Evolutionary conservation across 2,113 vertebrate genomes (phyloP).

Genomic region (Hippocampus guttulatus): DNA sequence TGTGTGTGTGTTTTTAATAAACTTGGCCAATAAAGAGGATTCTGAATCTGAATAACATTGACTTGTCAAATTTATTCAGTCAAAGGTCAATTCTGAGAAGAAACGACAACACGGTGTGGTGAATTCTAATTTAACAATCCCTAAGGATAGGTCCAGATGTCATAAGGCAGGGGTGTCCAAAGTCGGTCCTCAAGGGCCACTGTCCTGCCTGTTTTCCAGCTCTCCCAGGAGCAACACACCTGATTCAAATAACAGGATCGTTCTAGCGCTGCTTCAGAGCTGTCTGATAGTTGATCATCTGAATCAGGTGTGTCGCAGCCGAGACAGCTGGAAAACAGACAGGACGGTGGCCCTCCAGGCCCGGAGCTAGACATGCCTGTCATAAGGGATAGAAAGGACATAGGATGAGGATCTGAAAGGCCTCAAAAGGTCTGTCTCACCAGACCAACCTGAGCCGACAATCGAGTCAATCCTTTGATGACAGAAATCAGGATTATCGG

Average conservation of each 20-base stretch:
- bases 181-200: too few species aligned
- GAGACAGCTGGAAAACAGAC: too few species aligned
- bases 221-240: too few species aligned
- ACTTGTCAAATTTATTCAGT: conserved; percentile 18
- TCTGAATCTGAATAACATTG: not conserved
- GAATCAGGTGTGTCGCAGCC: too few species aligned
- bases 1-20: too few species aligned
- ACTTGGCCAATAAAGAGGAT: too few species aligned
- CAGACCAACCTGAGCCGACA: conserved; percentile 33
- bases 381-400: conserved; percentile 31
- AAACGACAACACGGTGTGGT: conserved; percentile 24
- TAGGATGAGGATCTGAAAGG: conserved; percentile 17
- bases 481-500: conserved; percentile 61
- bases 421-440: conserved; percentile 25
- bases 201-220: too few species aligned
- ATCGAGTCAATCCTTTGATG: conserved; percentile 42
- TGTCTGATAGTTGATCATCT: too few species aligned
- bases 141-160: conserved; percentile 27
- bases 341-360: too few species aligned
- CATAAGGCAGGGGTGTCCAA: conserved; percentile 11
- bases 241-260: too few species aligned
- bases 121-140: conserved; percentile 43
- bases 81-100: conserved; percentile 34
- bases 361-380: not conserved
- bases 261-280: too few species aligned